Evolutionary conservation across 1,140 invertebrate species (phyloP).

Genomic region (Neomicropteryx cornuta): DNA sequence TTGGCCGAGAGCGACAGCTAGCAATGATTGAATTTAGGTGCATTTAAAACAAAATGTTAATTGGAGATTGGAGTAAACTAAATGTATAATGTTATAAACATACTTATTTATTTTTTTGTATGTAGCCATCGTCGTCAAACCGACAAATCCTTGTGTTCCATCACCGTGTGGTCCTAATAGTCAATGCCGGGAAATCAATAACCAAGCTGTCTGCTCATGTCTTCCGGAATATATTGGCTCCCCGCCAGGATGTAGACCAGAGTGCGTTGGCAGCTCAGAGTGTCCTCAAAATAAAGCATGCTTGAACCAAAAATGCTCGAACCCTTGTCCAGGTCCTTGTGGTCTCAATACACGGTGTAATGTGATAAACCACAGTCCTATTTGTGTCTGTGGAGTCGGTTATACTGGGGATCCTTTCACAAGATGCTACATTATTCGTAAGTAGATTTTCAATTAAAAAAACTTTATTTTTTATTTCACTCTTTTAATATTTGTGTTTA

Average conservation of each 20-base stretch:
- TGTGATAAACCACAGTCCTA: slow-evolving; percentile 44
- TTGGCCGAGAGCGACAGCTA: no score
- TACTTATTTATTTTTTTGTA: no score
- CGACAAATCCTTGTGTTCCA: slow-evolving; percentile 42
- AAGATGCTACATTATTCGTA: slow-evolving; percentile 38
- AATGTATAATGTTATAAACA: no score
- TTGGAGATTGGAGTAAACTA: no score
- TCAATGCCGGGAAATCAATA: slow-evolving; percentile 52
- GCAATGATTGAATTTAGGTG: no score
- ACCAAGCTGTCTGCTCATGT: slow-evolving; percentile 53
- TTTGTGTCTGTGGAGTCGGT: slow-evolving; percentile 46
- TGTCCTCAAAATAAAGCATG: slow-evolving; percentile 45
- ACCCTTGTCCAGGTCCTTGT: slow-evolving; percentile 51
- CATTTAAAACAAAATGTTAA: no score
- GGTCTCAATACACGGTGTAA: slow-evolving; percentile 47
- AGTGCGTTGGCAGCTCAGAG: slow-evolving; percentile 47
- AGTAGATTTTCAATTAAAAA: slow-evolving; percentile 12
- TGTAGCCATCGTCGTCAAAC: no score
- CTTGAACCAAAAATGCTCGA: slow-evolving; percentile 43
- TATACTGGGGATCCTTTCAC: slow-evolving; percentile 56
- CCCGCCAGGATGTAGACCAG: slow-evolving; percentile 53
- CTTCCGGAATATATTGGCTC: slow-evolving; percentile 52
- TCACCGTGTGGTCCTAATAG: slow-evolving; percentile 61
- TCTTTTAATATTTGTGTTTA: not conserved
- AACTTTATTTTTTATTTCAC: slow-evolving; percentile 1